Evolutionary conservation across 2,888 invertebrate species (phyloP), one percentile per base, ranked within the genome.

Genomic region (Pecten maximus): DNA sequence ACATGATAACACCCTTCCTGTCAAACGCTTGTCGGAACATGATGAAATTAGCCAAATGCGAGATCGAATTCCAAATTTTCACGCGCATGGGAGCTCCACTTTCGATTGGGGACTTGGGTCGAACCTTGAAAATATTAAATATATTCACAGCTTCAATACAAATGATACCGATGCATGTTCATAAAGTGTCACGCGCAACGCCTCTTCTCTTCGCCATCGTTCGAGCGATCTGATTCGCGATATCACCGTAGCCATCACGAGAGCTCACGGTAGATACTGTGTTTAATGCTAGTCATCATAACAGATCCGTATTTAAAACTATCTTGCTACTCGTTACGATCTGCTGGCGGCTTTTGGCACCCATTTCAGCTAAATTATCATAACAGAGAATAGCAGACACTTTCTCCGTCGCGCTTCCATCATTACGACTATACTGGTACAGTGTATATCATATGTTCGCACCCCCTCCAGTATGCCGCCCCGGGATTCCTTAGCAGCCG

Each of bases 291-390:
- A 74, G 35, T 74, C 74, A 74, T 74, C 74, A 74, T 35, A 74
- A 74, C 74, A 35, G 28, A 74, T 35, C 74, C 35, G 35, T 28
- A 74, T 74, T 74, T 74, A 74, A 28, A 74, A 74, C 74, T 74
- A 74, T 74, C 74, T 74, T 74, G 74, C 74, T 74, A 74, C 74
- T 74, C 35, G 74, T 74, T 74, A 74, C 74, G 74, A 74, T 74
- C 74, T 35, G 74, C 74, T 35, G 12, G 74, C 28, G 74, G 74
- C 35, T 74, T 74, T 74, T 74, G 74, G 74, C 74, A 74, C 74
- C 35, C 35, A 74, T 28, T 74, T 74, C 74, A 35, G 74, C 74
- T 74, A 74, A 74, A 74, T 74, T 74, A 74, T 74, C 74, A 35
- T 74, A 74, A 74, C 74, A 74, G 74, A 74, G 74, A 74, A 74